Evolutionary conservation across 2,113 vertebrate species (phyloP), one percentile per base, ranked within the genome.

Genomic region (Anser cygnoides): DNA sequence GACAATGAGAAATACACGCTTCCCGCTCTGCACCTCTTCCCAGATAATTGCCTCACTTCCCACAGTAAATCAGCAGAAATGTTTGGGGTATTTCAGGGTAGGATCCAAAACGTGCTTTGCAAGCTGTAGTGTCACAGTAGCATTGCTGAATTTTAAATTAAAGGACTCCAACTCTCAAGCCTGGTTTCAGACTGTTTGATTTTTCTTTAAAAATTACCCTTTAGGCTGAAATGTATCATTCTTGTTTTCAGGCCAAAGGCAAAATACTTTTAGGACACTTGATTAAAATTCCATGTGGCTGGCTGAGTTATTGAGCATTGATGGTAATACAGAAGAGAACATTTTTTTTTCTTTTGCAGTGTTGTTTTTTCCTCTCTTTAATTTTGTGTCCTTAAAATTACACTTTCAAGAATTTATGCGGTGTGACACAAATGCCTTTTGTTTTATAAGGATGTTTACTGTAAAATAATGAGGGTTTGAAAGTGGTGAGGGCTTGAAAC

Each of bases 171-270:
- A 62, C 22, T 41, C 33, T 79, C 19, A 43, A 22, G 71, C 22
- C 13, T 43, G 55, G 39, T 82, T 82, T 72, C 35, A 66, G 9
- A 3, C 46, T 92, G 79, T 72, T 88, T 75, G 61, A 84, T 57
- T 87, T 94, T 81, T 91, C 43, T 72, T 76, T n/a, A 29, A 78
- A 91, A 79, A 39, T 50, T 84, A 52, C 1, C 35, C 68, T 93
- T 74, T 82, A 65, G 76, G 68, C 77, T 90, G 86, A 84, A 92
- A 84, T 78, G 35, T 66, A 77, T 92, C 54, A 75, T 92, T 92
- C 92, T 90, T 96, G 79, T 89, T 94, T 79, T 91, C 67, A 93
- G 54, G 92, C 95, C 93, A 93, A 94, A 84, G 95, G 93, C 90
- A 92, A 96, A 95, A 95, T 96, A 89, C 68, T 97, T 96, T 93